A percentile compares a stretch with the other conserved stretches of the same genome.
Conservation (phyloP, 2,797 vertebrate genomes). For the Sebastes kiyomatsui region DNA sequence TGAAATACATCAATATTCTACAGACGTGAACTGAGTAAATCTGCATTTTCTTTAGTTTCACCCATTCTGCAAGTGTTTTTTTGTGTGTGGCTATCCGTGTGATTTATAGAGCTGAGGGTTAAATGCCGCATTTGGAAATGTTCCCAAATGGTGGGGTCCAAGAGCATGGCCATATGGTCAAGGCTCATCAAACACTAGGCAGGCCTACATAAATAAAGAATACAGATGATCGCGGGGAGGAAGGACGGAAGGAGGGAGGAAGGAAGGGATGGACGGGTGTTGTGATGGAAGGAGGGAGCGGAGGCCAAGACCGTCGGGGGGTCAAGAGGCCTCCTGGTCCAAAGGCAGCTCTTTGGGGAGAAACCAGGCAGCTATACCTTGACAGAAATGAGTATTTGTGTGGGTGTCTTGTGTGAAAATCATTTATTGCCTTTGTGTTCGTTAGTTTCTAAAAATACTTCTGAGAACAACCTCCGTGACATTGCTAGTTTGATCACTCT, state of each 20-base stretch:
- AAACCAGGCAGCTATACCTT: conserved; percentile 1
- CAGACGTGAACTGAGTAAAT: neutral
- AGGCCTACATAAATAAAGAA: conserved; percentile 73
- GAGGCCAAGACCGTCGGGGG: conserved; percentile 53
- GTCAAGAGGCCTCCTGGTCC: conserved; percentile 46
- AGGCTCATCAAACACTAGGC: conserved; percentile 74
- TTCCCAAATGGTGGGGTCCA: conserved; percentile 70
- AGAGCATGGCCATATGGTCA: conserved; percentile 77
- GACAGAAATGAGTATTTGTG: neutral
- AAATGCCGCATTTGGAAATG: conserved; percentile 67
- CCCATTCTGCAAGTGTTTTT: conserved; percentile 25
- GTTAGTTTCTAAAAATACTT: conserved; percentile 45
- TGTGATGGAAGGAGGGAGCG: conserved; percentile 52
- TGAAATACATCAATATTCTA: neutral
- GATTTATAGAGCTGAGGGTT: conserved; percentile 57
- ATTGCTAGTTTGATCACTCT: conserved; percentile 15
- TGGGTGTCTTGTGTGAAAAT: conserved; percentile 12
- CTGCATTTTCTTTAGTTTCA: neutral
- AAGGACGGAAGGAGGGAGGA: conserved; percentile 22
- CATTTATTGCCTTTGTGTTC: conserved; percentile 20
- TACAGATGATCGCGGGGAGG: conserved; percentile 63
- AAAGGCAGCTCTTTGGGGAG: conserved; percentile 15
- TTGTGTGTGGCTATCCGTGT: conserved; percentile 17
- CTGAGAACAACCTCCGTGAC: conserved; percentile 2
- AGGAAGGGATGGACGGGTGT: conserved; percentile 39